phyloP scores from a whole-genome alignment of 2,797 vertebrate genomes.

The Bradypodion pumilum region DNA sequence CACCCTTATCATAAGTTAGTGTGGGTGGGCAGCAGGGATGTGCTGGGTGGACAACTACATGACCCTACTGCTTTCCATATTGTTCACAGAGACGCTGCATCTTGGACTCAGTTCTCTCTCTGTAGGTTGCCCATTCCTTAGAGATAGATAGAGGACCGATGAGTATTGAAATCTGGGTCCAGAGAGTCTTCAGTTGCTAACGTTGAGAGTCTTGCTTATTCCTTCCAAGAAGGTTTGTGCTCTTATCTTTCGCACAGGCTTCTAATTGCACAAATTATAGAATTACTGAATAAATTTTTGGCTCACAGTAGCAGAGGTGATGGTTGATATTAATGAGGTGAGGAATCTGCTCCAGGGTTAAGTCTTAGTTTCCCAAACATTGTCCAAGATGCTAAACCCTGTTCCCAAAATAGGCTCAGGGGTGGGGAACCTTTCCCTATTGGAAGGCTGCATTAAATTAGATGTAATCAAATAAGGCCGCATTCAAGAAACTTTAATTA shows the following conservation, averaged over 20 bases:
- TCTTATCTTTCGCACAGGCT: not conserved
- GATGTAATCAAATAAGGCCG: no score
- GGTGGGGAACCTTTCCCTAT: no score
- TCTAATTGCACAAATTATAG: not conserved
- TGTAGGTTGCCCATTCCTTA: not conserved
- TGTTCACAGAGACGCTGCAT: not conserved
- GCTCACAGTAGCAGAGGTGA: no score
- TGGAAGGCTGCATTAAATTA: no score
- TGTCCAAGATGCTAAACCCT: no score
- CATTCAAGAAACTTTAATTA: no score
- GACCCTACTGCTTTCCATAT: not conserved
- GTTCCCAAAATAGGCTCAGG: no score
- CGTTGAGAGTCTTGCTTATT: not conserved
- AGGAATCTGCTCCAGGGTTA: no score
- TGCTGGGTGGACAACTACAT: not conserved
- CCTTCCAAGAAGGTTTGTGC: not conserved
- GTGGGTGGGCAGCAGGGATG: no score
- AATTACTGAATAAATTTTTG: not conserved
- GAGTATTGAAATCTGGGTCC: not conserved
- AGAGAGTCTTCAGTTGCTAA: not conserved
- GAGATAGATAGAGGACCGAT: not conserved
- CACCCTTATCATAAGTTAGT: no score
- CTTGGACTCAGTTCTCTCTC: not conserved
- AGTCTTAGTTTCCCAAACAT: no score
- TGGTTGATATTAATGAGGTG: no score